Conservation (phyloP, 2,797 vertebrate genomes). For the Miichthys miiuy region DNA sequence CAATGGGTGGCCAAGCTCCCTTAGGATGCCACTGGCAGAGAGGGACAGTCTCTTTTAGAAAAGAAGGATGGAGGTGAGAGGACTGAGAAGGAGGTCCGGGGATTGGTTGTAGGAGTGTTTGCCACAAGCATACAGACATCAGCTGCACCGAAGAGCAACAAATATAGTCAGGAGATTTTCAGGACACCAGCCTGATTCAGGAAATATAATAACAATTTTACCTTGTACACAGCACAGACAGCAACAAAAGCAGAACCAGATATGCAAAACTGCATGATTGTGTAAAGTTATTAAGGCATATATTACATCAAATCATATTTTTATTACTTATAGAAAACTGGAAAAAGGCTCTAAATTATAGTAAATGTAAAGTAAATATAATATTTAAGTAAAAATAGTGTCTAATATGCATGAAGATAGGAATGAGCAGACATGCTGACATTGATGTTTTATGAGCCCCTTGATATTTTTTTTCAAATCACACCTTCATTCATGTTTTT, state of each 20-base stretch:
- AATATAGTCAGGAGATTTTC: slow-evolving; percentile 1
- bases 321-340: neutral
- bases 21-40: slow-evolving; percentile 74
- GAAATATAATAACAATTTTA: slow-evolving; percentile 8
- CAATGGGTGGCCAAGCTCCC: slow-evolving; percentile 85
- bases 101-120: slow-evolving; percentile 39
- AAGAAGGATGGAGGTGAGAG: slow-evolving; percentile 54
- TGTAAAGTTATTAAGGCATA: neutral
- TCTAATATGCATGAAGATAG: neutral
- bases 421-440: neutral
- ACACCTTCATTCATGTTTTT: slow-evolving; percentile 45
- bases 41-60: slow-evolving; percentile 61
- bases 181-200: slow-evolving; percentile 19
- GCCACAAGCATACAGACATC: slow-evolving; percentile 29
- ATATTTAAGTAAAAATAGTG: neutral
- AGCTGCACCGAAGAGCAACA: slow-evolving; percentile 10
- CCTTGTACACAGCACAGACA: neutral
- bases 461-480: slow-evolving; percentile 53
- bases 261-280: neutral
- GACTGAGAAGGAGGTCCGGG: slow-evolving; percentile 46
- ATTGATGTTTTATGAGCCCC: slow-evolving; percentile 41
- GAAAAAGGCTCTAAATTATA: neutral
- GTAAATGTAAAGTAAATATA: neutral
- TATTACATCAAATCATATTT: neutral
- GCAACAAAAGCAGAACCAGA: neutral